phyloP scores from a whole-genome alignment of 2,888 invertebrate species.

The Epinotia ramella region DNA sequence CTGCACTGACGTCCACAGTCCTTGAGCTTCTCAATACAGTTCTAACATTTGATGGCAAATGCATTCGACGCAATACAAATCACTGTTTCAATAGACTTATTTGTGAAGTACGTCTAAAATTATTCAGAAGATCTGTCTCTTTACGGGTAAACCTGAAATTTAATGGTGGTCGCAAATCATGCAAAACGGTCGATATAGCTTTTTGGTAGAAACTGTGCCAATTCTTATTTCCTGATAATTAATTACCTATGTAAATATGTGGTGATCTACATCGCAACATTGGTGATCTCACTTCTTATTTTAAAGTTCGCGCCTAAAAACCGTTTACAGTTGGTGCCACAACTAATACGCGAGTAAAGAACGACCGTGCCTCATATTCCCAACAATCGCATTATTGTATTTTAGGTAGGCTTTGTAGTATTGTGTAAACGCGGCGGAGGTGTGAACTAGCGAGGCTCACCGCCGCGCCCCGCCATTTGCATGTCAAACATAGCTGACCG shows the following conservation, averaged over 20 bases:
- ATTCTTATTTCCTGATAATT: too few relatives aligned
- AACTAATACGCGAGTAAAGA: background rate
- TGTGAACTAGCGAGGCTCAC: conserved; percentile 26
- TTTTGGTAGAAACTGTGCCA: too few relatives aligned
- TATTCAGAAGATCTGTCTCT: too few relatives aligned
- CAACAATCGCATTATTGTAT: background rate
- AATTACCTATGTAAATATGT: too few relatives aligned
- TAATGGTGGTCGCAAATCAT: too few relatives aligned
- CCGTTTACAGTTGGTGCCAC: background rate
- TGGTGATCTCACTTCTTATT: background rate
- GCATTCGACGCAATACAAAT: too few relatives aligned
- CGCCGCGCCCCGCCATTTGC: conserved; percentile 64
- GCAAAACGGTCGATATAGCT: too few relatives aligned
- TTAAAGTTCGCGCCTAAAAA: background rate
- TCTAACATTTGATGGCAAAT: too few relatives aligned
- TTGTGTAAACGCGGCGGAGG: conserved; percentile 30
- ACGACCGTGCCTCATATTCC: background rate
- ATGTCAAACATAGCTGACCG: conserved; percentile 72
- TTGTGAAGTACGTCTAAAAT: too few relatives aligned
- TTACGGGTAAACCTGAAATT: too few relatives aligned
- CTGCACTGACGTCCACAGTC: background rate
- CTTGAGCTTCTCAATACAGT: background rate
- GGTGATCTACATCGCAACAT: too few relatives aligned
- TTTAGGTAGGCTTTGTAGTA: conserved; percentile 19
- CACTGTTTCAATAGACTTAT: too few relatives aligned